Evolutionary conservation across 2,113 vertebrate species (phyloP), one percentile per base, ranked within the genome.

Genomic region (Piaya cayana): DNA sequence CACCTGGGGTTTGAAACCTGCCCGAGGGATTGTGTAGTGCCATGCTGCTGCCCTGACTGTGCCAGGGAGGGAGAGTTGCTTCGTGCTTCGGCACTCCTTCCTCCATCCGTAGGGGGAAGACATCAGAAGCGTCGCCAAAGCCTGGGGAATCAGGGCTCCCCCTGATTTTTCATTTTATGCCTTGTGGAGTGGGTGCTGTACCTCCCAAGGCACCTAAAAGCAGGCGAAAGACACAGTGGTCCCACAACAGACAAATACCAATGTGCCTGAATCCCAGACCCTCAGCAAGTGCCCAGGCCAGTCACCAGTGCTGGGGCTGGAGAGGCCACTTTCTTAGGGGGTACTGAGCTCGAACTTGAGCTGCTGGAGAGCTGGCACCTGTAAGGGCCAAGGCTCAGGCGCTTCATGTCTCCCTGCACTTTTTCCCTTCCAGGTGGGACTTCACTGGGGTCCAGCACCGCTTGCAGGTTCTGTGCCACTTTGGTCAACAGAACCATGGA

Each of bases 401-500:
- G 6, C 29, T 0, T 23, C 1, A 4, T 37, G 27, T 34, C 71
- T 68, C 30, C n/a, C 49, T 22, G 50, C 8, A 15, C 26, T 45
- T 45, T 21, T 62, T 42, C 47, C 65, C 1, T 49, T 37, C 30
- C 30, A 7, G 45, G 6, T 19, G 39, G 47, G 45, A 15, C 36
- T 78, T 55, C 56, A 9, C 36, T 52, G 32, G 56, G 13, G 4
- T 39, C 43, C 27, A 45, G 58, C 47, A 49, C 23, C 70, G 11
- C 37, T 60, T 12, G 9, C 37, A 43, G 55, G 65, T 34, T 83
- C 71, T 45, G 3, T 0, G 2, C 7, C 16, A 13, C 14, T 25
- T 27, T 50, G 67, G 16, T 20, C 0, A 0, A 21, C 26, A 85
- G 68, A 49, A 32, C 45, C 5, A 2, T 12, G 34, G 47, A 4